Evolutionary conservation across 1,140 invertebrate species (phyloP).

Genomic region (Drosophila lacteicornis): DNA sequence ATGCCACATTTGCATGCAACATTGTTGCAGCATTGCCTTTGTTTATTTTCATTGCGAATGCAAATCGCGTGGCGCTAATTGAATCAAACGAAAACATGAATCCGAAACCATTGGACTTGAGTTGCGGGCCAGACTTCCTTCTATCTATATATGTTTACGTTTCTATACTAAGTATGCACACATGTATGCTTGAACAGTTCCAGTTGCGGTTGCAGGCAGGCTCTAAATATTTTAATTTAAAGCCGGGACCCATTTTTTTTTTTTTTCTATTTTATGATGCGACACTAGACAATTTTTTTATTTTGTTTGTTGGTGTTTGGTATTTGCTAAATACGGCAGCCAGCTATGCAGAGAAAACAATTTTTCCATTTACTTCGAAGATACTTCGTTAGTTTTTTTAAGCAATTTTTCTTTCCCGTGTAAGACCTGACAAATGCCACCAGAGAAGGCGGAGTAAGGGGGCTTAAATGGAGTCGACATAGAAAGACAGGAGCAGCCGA

Average conservation of each 20-base stretch:
- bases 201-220: conserved; percentile 2
- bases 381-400: not conserved
- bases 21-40: conserved; percentile 38
- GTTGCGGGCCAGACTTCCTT: conserved; percentile 31
- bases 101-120: conserved; percentile 28
- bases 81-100: conserved; percentile 38
- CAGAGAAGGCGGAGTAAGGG: conserved; percentile 27
- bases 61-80: conserved; percentile 40
- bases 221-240: conserved; percentile 38
- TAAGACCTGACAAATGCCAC: conserved; percentile 24
- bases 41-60: conserved; percentile 31
- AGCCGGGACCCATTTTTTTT: conserved; percentile 20
- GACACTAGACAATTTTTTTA: conserved; percentile 35
- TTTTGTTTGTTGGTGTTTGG: conserved; percentile 2
- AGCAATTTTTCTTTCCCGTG: conserved; percentile 6
- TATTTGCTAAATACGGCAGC: conserved; percentile 32
- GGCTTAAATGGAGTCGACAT: conserved; percentile 7
- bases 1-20: conserved; percentile 23
- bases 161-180: not conserved
- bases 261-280: conserved; percentile 26
- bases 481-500: conserved; percentile 52
- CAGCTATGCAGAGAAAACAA: not conserved
- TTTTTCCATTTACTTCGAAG: not conserved
- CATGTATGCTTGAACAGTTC: not conserved
- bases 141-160: conserved; percentile 11